These are phyloP conservation scores for Varroa destructor DNA, from an alignment of 1,140 invertebrate genomes.

Conservation along the genomic window DNA sequence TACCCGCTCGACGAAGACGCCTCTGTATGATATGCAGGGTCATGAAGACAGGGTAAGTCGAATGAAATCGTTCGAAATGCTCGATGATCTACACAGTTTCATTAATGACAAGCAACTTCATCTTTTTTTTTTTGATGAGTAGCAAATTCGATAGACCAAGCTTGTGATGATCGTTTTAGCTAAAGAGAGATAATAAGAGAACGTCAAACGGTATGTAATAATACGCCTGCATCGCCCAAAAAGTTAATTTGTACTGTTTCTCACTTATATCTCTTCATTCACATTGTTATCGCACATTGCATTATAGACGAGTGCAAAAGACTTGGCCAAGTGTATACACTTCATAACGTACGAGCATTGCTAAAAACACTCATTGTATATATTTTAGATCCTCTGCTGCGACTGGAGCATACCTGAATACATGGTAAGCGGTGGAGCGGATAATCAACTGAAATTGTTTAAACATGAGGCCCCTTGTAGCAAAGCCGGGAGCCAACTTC, in stretches of 20 bases:
- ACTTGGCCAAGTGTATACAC: too few relatives aligned
- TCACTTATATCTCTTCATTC: too few relatives aligned
- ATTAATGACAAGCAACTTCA: not conserved
- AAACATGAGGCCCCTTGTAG: constrained; percentile 36
- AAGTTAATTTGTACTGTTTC: too few relatives aligned
- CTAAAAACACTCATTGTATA: not conserved
- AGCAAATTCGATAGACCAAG: not conserved
- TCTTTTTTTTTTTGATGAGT: not conserved
- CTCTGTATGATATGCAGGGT: constrained; percentile 79
- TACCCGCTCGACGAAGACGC: constrained; percentile 72
- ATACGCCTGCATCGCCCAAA: too few relatives aligned
- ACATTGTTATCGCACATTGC: too few relatives aligned
- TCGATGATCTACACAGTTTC: not conserved
- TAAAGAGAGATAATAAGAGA: too few relatives aligned
- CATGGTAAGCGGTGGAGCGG: constrained; percentile 78
- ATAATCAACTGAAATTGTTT: constrained; percentile 83
- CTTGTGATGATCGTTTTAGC: not conserved
- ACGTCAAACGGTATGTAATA: too few relatives aligned
- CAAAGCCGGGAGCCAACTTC: too few relatives aligned
- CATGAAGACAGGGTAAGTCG: constrained; percentile 74
- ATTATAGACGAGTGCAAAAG: too few relatives aligned
- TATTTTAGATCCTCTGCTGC: constrained; percentile 50
- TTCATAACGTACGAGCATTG: not conserved
- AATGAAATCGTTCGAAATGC: not conserved
- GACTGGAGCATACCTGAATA: constrained; percentile 78